phyloP scores from a whole-genome alignment of 2,888 invertebrate genomes.

The Apotomis betuletana region DNA sequence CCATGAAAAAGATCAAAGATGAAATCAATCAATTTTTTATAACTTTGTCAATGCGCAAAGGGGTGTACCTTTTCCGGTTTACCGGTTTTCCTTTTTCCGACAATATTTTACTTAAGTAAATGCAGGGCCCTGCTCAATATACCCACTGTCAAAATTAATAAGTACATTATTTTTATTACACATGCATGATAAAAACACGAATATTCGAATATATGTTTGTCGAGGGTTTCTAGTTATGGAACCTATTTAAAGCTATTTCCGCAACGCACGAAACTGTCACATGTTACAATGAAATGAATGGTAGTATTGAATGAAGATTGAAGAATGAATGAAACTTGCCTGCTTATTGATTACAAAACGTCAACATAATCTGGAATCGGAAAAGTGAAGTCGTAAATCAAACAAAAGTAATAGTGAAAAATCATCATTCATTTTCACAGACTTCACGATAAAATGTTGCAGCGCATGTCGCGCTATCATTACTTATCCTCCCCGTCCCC shows the following conservation, averaged over 20 bases:
- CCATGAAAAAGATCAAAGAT: background rate
- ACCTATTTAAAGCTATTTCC: too few relatives aligned
- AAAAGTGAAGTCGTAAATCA: background rate
- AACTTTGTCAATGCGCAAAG: background rate
- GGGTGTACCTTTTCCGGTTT: background rate
- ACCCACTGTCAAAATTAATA: too few relatives aligned
- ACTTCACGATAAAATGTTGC: conserved; percentile 11
- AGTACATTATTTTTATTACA: too few relatives aligned
- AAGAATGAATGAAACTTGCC: conserved; percentile 5
- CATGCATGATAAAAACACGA: too few relatives aligned
- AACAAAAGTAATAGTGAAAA: background rate
- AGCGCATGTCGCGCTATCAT: conserved; percentile 9
- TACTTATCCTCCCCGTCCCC: background rate
- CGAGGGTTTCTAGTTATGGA: too few relatives aligned
- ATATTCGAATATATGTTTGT: too few relatives aligned
- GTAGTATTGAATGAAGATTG: background rate
- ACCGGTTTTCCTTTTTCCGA: background rate
- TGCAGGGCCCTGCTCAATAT: too few relatives aligned
- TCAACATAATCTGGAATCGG: background rate
- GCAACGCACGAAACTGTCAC: background rate
- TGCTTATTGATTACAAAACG: background rate
- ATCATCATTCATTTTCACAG: background rate
- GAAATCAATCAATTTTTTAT: too few relatives aligned
- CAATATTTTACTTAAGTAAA: background rate
- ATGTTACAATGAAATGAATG: background rate